A percentile compares a stretch with the other conserved stretches of the same genome.
phyloP scores from a whole-genome alignment of 2,113 vertebrate genomes.

The Cheirogaleus medius region DNA sequence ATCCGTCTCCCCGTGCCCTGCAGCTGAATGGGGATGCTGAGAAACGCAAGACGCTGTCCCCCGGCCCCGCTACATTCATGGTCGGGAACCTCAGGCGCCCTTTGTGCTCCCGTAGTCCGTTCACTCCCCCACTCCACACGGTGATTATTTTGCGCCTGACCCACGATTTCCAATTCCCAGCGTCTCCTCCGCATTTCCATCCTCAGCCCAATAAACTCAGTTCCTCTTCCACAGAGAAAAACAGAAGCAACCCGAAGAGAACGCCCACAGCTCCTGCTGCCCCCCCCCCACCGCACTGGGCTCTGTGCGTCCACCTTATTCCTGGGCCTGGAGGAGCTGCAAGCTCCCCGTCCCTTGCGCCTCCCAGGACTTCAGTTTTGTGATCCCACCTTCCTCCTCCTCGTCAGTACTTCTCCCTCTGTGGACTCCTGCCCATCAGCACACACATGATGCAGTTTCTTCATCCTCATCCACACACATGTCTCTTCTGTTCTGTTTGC shows the following conservation, averaged over 20 bases:
- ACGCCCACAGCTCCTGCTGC: fast-evolving
- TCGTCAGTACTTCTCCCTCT: neutral
- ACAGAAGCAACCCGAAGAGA: neutral
- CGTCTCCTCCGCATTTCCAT: neutral
- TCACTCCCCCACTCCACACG: neutral
- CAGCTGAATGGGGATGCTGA: neutral
- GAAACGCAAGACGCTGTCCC: fast-evolving
- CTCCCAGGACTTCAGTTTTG: neutral
- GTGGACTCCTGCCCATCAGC: neutral
- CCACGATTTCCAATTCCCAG: neutral
- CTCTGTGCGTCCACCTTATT: neutral
- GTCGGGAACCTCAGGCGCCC: neutral
- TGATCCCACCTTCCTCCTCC: neutral
- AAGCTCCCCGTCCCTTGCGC: neutral
- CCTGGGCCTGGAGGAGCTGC: no score
- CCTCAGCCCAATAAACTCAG: neutral
- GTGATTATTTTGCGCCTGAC: neutral
- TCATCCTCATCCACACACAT: neutral
- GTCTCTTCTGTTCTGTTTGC: neutral
- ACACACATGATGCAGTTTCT: neutral
- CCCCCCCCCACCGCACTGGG: neutral
- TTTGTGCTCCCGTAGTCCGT: neutral
- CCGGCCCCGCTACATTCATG: neutral
- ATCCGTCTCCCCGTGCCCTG: neutral
- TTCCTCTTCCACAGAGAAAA: neutral